Percentiles rank a stretch among this genome's conserved stretches.
Conservation (phyloP, 2,888 invertebrate genomes). For the Mycogona germanica region DNA sequence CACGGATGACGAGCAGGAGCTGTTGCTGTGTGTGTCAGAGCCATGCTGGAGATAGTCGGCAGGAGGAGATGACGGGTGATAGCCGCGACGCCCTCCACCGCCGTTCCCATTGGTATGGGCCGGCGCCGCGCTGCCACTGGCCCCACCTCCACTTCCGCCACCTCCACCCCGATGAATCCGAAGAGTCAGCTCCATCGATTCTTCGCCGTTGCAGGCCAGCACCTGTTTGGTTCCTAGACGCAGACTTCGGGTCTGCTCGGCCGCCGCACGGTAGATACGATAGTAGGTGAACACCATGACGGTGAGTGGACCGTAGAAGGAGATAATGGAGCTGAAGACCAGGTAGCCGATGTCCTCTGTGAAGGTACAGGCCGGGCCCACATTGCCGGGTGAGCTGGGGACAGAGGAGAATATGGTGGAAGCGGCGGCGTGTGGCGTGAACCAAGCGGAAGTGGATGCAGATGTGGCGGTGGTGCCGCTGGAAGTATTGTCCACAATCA, state of each 20-base stretch:
- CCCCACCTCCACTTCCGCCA: slow-evolving; percentile 44
- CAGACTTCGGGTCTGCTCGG: slow-evolving; percentile 78
- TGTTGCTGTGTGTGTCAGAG: neutral
- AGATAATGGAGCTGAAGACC: slow-evolving; percentile 93
- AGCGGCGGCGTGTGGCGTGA: too few species aligned
- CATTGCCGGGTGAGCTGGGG: too few species aligned
- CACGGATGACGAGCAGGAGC: slow-evolving; percentile 3
- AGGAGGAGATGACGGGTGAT: slow-evolving; percentile 4
- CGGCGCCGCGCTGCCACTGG: slow-evolving; percentile 15
- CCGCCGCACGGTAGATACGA: slow-evolving; percentile 87
- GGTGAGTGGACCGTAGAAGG: slow-evolving; percentile 90
- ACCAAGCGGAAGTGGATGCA: too few species aligned
- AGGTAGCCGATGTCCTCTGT: slow-evolving; percentile 94
- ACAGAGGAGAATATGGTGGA: too few species aligned
- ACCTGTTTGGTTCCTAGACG: slow-evolving; percentile 70
- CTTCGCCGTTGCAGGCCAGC: slow-evolving; percentile 46
- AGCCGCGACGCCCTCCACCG: neutral
- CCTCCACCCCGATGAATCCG: slow-evolving; percentile 84
- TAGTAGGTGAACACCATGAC: slow-evolving; percentile 99
- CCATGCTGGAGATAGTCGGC: slow-evolving; percentile 2
- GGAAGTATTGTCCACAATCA: too few species aligned
- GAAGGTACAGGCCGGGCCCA: slow-evolving; percentile 92
- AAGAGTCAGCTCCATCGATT: slow-evolving; percentile 62
- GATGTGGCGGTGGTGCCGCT: too few species aligned
- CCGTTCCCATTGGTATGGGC: slow-evolving; percentile 7